These are phyloP conservation scores for Neoitamus cyanurus DNA, from an alignment of 2,888 invertebrate genomes.

Conservation along the genomic window DNA sequence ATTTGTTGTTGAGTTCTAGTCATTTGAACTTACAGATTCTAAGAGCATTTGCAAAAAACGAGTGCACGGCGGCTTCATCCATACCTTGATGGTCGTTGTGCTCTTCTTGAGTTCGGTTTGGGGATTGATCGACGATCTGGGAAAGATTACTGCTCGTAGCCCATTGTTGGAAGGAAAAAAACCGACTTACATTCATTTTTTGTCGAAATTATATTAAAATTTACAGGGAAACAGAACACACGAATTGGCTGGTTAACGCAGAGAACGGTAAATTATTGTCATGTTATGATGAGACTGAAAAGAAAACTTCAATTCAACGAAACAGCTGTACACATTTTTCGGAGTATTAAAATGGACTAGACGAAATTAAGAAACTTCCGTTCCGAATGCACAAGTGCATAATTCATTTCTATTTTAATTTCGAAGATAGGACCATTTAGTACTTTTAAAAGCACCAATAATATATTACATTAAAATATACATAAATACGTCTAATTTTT, in stretches of 20 bases:
- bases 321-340: not conserved
- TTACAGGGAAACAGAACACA: not conserved
- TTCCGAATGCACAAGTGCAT: not conserved
- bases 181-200: not conserved
- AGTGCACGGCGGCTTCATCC: not conserved
- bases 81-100: not conserved
- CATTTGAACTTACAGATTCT: not conserved
- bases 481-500: no score
- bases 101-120: not conserved
- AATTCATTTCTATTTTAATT: not conserved
- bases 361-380: not conserved
- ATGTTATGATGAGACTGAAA: not conserved
- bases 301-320: not conserved
- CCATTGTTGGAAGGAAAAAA: not conserved
- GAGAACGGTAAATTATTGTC: not conserved
- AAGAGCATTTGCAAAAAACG: not conserved
- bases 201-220: not conserved
- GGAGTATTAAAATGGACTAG: not conserved
- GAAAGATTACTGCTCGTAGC: not conserved
- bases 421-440: no score
- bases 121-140: not conserved
- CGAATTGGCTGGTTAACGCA: not conserved
- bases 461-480: no score
- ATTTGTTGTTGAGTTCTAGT: not conserved
- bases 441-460: no score